Percentiles rank a stretch among this genome's conserved stretches.
Evolutionary conservation across 2,888 invertebrate genomes (phyloP).

Genomic region (Ischnura elegans): DNA sequence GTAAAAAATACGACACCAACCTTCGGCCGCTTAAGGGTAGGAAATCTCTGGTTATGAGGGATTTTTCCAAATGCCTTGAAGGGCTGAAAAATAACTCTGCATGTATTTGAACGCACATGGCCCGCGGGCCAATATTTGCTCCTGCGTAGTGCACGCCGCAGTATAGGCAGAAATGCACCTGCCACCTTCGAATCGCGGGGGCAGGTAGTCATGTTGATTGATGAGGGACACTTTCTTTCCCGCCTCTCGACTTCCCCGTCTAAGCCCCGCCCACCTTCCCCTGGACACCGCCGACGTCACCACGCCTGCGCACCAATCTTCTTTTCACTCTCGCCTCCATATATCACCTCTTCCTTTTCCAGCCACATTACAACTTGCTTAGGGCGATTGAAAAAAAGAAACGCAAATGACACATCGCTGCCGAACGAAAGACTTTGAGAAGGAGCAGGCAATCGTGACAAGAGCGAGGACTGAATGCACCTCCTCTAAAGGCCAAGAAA

Average conservation of each 20-base stretch:
- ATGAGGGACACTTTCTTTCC: neutral
- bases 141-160: too few relatives aligned
- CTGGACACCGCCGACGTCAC: neutral
- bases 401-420: neutral
- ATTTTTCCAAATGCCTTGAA: too few relatives aligned
- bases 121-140: too few relatives aligned
- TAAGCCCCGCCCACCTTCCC: neutral
- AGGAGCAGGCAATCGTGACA: neutral
- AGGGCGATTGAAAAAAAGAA: slow-evolving; percentile 48
- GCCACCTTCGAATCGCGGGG: slow-evolving; percentile 22
- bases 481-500: neutral
- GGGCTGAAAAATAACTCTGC: too few relatives aligned
- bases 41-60: too few relatives aligned
- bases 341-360: slow-evolving; percentile 1
- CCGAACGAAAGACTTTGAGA: neutral
- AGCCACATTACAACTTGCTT: slow-evolving; percentile 25
- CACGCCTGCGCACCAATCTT: slow-evolving; percentile 38
- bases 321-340: slow-evolving; percentile 30
- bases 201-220: slow-evolving; percentile 49
- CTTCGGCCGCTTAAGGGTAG: too few relatives aligned
- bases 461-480: neutral
- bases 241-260: neutral
- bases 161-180: slow-evolving; percentile 42
- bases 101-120: too few relatives aligned
- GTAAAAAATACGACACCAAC: too few relatives aligned